These are phyloP conservation scores for Nothobranchius kuhntae DNA, from an alignment of 2,113 vertebrate species.

Conservation along the genomic window DNA sequence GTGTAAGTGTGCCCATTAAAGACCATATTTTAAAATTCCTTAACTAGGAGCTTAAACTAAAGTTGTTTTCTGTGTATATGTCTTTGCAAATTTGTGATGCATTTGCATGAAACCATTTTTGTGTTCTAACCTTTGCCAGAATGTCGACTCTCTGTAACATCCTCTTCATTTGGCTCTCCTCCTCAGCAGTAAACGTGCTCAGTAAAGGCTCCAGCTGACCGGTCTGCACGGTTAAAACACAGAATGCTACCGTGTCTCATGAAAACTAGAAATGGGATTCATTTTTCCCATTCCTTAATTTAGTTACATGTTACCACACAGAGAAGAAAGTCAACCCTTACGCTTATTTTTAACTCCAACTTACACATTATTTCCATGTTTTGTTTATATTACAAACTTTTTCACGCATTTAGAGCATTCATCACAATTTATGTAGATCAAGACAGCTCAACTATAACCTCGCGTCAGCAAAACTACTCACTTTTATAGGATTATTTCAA, in stretches of 20 bases:
- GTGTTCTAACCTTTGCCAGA: constrained; percentile 83
- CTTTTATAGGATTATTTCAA: background rate
- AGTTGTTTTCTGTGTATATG: too few species aligned
- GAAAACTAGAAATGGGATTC: background rate
- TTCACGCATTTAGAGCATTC: background rate
- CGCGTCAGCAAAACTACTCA: background rate
- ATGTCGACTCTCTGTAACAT: constrained; percentile 90
- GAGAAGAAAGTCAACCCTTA: background rate
- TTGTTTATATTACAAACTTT: background rate
- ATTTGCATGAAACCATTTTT: too few species aligned
- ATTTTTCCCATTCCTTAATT: background rate
- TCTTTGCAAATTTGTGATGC: too few species aligned
- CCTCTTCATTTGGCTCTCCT: constrained; percentile 91
- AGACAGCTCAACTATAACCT: background rate
- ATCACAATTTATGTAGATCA: background rate
- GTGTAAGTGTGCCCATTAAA: too few species aligned
- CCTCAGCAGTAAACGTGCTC: constrained; percentile 83
- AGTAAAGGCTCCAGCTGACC: constrained; percentile 89
- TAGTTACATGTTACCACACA: background rate
- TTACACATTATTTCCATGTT: background rate
- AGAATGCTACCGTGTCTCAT: background rate
- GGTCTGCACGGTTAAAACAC: constrained; percentile 73
- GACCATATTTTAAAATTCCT: too few species aligned
- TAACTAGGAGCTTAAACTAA: too few species aligned
- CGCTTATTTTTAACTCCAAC: too few species aligned